Evolutionary conservation across 2,797 vertebrate genomes (phyloP).

Genomic region (Todus mexicanus): DNA sequence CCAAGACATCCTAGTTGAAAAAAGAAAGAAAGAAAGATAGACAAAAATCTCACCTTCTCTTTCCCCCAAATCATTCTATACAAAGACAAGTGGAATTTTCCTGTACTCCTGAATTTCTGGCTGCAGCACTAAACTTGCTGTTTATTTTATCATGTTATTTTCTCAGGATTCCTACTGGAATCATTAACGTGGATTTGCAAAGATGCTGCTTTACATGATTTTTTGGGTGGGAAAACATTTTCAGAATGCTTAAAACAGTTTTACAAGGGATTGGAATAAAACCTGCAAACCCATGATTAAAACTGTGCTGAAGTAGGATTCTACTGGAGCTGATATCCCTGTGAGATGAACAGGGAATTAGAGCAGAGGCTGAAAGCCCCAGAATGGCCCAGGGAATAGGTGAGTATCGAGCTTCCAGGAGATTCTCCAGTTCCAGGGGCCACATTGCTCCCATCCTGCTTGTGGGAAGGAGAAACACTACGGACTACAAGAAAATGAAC

Average conservation of each 20-base stretch:
- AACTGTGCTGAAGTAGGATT: neutral
- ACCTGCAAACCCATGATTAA: neutral
- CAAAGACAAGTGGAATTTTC: neutral
- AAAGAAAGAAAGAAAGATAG: neutral
- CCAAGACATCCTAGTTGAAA: neutral
- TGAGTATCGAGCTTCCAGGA: neutral
- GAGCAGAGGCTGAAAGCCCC: neutral
- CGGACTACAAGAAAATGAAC: neutral
- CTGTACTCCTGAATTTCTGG: neutral
- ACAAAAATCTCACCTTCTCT: neutral
- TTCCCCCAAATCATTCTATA: neutral
- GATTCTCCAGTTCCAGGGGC: neutral
- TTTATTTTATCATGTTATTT: neutral
- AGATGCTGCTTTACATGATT: neutral
- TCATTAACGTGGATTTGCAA: neutral
- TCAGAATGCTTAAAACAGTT: neutral
- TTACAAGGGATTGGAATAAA: neutral
- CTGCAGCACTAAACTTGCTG: neutral
- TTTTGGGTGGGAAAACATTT: neutral
- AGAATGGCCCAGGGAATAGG: neutral
- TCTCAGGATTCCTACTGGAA: neutral
- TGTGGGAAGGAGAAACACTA: neutral
- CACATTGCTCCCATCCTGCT: neutral
- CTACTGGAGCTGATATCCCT: neutral
- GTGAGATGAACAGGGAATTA: neutral